Base-by-base conservation (phyloP, 1,140 invertebrate species). In the Macrobrachium rosenbergii region DNA sequence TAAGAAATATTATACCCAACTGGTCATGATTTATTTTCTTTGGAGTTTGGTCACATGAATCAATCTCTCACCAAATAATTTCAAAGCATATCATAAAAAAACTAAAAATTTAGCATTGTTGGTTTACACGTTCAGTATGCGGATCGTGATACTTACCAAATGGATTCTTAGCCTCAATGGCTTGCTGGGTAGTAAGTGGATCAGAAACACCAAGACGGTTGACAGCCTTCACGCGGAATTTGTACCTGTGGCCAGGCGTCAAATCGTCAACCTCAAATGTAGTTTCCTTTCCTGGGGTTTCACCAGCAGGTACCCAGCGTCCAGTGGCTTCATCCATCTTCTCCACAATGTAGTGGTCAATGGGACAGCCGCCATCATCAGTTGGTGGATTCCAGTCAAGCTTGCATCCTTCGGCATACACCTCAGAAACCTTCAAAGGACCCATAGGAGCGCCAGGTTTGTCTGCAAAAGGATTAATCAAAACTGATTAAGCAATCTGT, bases 141-240 rank as follows among this genome's bases (percentile, higher is more conserved):
- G 59, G 8, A 5, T 10, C 3, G 21, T 62, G 21, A 21, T 7
- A 87, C 91, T 94, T 93, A 94, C 96, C 97, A 92, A 96, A 99
- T 73, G 98, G 98, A 96, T 99, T 99, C 92, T 99, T 99, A 69
- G 99, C 99, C 92, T 98, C 95, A 89, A 96, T 97, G n/a, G 96
- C 94, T 90, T 97, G 95, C n/a, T 94, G 93, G 21, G 97, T 95
- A 2, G 96, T 96, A 2, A 99, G 93, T 23, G 98, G 98, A 90
- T 99, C 98, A 37, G 98, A 99, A 92, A 96, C 96, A 76, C 98
- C 99, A 93, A 99, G 96, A 87, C 96, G 96, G 91, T 99, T 99
- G 60, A 98, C 97, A 43, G 98, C 98, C 52, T 96, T 94, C 0
- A 99, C 98, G 88, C 98, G 93, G 93, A 99, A 99, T 92, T 98